These are phyloP conservation scores for Callorhinus ursinus DNA, from an alignment of 2,113 vertebrate species.

Conservation along the genomic window DNA sequence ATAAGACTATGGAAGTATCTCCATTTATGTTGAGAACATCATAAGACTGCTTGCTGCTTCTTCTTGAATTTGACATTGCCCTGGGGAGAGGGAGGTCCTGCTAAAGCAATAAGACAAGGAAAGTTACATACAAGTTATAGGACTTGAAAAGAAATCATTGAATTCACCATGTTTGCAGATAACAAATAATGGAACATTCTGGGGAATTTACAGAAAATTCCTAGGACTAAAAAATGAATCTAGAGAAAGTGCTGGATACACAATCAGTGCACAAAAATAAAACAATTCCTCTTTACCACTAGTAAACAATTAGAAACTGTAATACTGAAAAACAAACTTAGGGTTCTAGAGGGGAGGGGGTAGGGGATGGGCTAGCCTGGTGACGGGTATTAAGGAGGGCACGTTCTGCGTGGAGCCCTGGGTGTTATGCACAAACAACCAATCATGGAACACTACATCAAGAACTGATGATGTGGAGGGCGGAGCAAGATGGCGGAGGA, in stretches of 20 bases:
- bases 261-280: fast-evolving
- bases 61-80: not conserved
- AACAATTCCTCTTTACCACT: fast-evolving
- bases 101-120: not conserved
- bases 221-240: not conserved
- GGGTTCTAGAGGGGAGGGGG: too few species aligned
- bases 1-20: fast-evolving
- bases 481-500: too few species aligned
- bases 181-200: not conserved
- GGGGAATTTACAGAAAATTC: too few species aligned
- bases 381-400: too few species aligned
- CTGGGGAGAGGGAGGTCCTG: not conserved
- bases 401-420: too few species aligned
- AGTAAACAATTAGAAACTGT: too few species aligned
- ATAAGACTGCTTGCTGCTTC: fast-evolving
- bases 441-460: too few species aligned
- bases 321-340: not conserved
- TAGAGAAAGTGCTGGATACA: not conserved
- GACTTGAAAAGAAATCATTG: not conserved
- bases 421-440: too few species aligned
- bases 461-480: too few species aligned
- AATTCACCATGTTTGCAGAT: too few species aligned
- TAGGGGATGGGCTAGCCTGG: too few species aligned
- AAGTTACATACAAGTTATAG: not conserved
- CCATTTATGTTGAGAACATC: fast-evolving